phyloP scores from a whole-genome alignment of 2,888 invertebrate species.

The Atrina japonica region DNA sequence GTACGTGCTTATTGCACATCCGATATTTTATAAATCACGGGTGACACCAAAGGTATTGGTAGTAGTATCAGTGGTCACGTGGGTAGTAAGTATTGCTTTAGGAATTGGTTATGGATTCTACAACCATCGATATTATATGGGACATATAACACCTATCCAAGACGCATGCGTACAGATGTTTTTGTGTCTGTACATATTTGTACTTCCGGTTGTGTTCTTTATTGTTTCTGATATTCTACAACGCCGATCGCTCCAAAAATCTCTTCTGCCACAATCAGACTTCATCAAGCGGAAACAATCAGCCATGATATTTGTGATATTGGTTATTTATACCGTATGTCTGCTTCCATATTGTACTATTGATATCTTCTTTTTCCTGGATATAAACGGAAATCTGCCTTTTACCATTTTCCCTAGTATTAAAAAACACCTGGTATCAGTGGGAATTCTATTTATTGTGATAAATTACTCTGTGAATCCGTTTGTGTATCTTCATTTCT shows the following conservation, averaged over 20 bases:
- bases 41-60: background rate
- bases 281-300: background rate
- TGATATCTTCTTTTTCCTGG: background rate
- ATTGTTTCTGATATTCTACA: background rate
- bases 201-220: background rate
- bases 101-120: background rate
- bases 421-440: background rate
- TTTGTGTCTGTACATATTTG: background rate
- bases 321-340: background rate
- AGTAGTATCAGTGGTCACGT: background rate
- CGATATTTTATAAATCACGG: background rate
- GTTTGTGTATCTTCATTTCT: background rate
- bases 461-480: slow-evolving; percentile 12
- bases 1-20: slow-evolving; percentile 1
- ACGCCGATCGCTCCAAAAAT: background rate
- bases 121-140: background rate
- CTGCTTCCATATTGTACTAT: background rate
- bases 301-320: background rate
- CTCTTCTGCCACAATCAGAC: background rate
- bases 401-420: background rate
- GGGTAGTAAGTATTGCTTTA: background rate
- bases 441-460: background rate
- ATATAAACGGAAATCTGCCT: background rate
- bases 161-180: background rate
- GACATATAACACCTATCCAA: background rate